Base-by-base conservation (phyloP, 2,888 invertebrate species). In the Philonicus albiceps region DNA sequence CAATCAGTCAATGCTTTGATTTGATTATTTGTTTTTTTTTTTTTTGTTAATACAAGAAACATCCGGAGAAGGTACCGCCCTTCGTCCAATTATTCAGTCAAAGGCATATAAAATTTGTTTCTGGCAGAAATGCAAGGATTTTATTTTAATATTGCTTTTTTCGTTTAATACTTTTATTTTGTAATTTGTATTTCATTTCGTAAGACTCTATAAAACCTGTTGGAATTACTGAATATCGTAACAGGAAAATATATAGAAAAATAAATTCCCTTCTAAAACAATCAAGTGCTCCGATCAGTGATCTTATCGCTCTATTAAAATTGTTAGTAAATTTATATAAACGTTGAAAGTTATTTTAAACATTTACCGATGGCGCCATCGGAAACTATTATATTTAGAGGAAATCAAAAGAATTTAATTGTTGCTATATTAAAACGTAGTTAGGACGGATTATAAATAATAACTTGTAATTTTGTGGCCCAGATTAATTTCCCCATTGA, bases 91-190 rank as follows among this genome's bases (percentile, higher is more conserved):
- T n/a, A n/a, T 27, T 80, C 49, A 80, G 27, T 80, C 80, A 80
- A 80, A 80, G 80, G 80, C 80, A 78, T 43, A 27, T 80, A 53
- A 53, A 80, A 80, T 80, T 80, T 80, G 78, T 80, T 80, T 80
- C 80, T 53, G 80, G 80, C 80, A 80, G 80, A 31, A 43, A 53
- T 53, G 80, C 53, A 80, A 80, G 80, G 80, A 53, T 80, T 31
- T 80, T 80, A 80, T 53, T 80, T 80, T 53, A 31, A 53, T 80
- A 49, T 78, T 80, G 16, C 19, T 49, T 80, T 49, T 80, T 53
- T 49, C 22, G 53, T 53, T 80, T 53, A 43, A 78, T 27, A 43
- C 43, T 30, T 16, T 75, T 34, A 19, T 75, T 30, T 75, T 75
- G 34, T 75, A 31, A 34, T 75, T 75, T 75, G 34, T 75, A 31